Conservation (phyloP, 1,140 invertebrate species). For the Drosophila miranda region DNA sequence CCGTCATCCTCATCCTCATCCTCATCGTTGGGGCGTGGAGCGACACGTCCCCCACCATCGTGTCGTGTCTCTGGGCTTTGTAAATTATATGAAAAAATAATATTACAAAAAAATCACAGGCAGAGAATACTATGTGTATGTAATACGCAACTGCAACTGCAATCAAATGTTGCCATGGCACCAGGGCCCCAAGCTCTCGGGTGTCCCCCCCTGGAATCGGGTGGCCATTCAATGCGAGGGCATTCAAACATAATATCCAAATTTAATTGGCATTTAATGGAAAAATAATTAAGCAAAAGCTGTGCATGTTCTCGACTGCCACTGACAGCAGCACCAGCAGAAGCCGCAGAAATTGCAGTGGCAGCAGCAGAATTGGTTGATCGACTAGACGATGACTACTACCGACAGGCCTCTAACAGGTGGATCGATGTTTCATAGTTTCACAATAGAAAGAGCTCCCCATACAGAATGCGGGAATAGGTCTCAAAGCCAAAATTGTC, state of each 20-base stretch:
- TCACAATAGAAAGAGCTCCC: no score
- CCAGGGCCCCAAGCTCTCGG: not conserved
- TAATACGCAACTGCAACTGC: constrained; percentile 36
- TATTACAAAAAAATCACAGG: constrained; percentile 13
- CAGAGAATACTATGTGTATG: constrained; percentile 12
- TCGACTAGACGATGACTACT: constrained; percentile 34
- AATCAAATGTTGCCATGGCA: constrained; percentile 50
- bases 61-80: constrained; percentile 25
- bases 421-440: not conserved
- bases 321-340: constrained; percentile 34
- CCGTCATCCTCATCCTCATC: not conserved
- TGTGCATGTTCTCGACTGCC: constrained; percentile 10
- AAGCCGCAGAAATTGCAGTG: not conserved
- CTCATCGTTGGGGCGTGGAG: no score
- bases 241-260: constrained; percentile 41
- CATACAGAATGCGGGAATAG: no score
- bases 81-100: constrained; percentile 36
- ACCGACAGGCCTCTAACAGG: not conserved
- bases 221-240: constrained; percentile 18
- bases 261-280: constrained; percentile 70
- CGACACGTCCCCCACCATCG: not conserved
- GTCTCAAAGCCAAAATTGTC: no score
- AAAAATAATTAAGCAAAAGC: constrained; percentile 64
- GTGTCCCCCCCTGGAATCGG: not conserved
- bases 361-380: constrained; percentile 2